Base-by-base conservation (phyloP, 1,140 invertebrate genomes). In the Drosophila simulans region DNA sequence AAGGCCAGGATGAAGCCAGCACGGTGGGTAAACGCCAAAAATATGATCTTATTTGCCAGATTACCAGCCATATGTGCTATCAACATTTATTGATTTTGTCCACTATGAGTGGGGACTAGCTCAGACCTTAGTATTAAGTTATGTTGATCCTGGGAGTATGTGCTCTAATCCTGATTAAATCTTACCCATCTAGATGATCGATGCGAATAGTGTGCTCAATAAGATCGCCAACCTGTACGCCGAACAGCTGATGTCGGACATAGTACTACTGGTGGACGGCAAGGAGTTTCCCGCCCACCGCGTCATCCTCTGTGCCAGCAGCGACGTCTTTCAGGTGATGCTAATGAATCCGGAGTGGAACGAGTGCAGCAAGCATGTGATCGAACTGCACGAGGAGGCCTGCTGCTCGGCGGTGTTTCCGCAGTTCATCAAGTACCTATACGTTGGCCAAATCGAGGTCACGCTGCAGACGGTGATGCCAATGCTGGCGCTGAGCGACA, bases 261-360 rank as follows among this genome's bases (percentile, higher is more conserved):
- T 98, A 25, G 95, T 95, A 39, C 93, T 98, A 13, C 94, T 97
- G 52, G 97, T 98, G 17, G 96, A 95, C 62, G 95, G 95, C 1
- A 94, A 95, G 27, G 95, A 96, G 62, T 98, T 97, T 93, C 96
- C 97, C 22, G 96, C 97, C 22, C 98, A 99, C 93, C 95, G 97
- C 56, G 94, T 99, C 7, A 98, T 99, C 86, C 94, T 99, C 2
- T 98, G 97, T 94, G 97, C 97, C 68, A 98, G 97, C 68, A 98
- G 97, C 93, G 97, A 98, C 94, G 98, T 99, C 17, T 98, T 99
- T 93, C 97, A 98, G 93, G 97, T 98, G 5, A 99, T 99, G 98
- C 93, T 99, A 40, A 98, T 98, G 96, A 97, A 97, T 91, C 95
- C 97, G 0, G 96, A 97, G 92, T 98, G 98, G 98, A 96, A 94